Base-by-base conservation (phyloP, 1,140 invertebrate species). In the Piezodorus guildinii region DNA sequence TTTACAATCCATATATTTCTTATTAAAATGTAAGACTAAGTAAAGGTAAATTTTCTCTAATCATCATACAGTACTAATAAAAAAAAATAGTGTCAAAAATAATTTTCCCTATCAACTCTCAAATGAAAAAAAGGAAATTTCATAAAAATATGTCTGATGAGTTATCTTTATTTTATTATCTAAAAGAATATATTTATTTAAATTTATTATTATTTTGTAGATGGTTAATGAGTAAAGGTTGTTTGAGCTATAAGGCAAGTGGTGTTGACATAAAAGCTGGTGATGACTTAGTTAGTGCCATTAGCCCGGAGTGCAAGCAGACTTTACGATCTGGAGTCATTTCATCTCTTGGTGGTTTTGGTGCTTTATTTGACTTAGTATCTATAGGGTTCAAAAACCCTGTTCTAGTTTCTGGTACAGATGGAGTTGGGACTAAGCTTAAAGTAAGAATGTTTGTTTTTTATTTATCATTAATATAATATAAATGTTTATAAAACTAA, bases 381-480 rank as follows among this genome's bases (percentile, higher is more conserved):
- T 76, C 76, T 69, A 75, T 82, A 54, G 82, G 82, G 1, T 85
- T 84, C 67, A 82, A 80, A 62, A 86, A 95, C 74, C 92, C 93
- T 0, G 77, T 96, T 4, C 77, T 99, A 4, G 91, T 97, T 3
- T 92, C 94, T 66, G 93, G 92, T 3, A 94, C 95, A 4, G 95
- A 98, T 77, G 96, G 96, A 17, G 94, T 98, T 25, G 96, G 96
- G 46, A 97, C 94, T 0, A 98, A 98, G 79, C 77, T 90, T 51
- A 95, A 88, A 81, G 91, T 88, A 76, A 71, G 25, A 19, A 39
- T 60, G 69, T 3, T 45, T 34, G 1, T 49, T 19, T 49, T 23
- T 8, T 39, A 30, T 30, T 3, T 4, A 30, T 8, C 8, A 30
- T 30, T 3, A 30, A 30, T 30, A 30, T 30, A 8, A 30, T 30